These are phyloP conservation scores for Pedetes capensis DNA, from an alignment of 2,113 vertebrate species.

Conservation along the genomic window DNA sequence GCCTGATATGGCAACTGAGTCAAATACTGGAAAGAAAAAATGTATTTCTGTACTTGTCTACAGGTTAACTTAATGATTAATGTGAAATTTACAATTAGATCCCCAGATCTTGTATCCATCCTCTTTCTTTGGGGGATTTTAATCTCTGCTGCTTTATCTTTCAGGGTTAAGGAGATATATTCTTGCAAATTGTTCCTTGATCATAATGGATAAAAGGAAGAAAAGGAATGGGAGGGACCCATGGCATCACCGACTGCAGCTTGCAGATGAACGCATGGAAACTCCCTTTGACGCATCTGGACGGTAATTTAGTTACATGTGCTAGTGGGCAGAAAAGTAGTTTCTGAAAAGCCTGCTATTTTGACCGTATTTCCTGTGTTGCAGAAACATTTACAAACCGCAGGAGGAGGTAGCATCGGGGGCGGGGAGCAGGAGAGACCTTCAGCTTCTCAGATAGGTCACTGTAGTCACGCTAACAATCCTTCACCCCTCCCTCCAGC, in stretches of 20 bases:
- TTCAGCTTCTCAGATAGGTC: background rate
- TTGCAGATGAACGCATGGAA: background rate
- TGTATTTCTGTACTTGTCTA: background rate
- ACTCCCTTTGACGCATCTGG: background rate
- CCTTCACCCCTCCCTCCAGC: background rate
- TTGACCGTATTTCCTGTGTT: conserved; percentile 29
- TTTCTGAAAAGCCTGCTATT: background rate
- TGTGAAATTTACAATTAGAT: background rate
- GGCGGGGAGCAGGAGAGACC: background rate
- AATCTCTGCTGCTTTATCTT: background rate
- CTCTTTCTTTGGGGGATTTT: background rate
- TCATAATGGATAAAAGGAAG: background rate
- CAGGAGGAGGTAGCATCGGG: background rate
- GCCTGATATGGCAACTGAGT: background rate
- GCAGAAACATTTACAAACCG: background rate
- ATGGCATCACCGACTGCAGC: background rate
- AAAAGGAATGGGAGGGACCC: background rate
- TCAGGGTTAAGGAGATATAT: background rate
- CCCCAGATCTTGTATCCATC: background rate
- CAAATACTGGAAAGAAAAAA: conserved; percentile 34
- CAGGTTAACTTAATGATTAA: conserved; percentile 27
- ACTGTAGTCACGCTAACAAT: background rate
- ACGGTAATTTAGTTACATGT: background rate
- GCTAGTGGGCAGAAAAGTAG: background rate
- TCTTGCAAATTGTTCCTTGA: background rate